phyloP scores from a whole-genome alignment of 2,113 vertebrate genomes.

The Lamprotornis superbus region DNA sequence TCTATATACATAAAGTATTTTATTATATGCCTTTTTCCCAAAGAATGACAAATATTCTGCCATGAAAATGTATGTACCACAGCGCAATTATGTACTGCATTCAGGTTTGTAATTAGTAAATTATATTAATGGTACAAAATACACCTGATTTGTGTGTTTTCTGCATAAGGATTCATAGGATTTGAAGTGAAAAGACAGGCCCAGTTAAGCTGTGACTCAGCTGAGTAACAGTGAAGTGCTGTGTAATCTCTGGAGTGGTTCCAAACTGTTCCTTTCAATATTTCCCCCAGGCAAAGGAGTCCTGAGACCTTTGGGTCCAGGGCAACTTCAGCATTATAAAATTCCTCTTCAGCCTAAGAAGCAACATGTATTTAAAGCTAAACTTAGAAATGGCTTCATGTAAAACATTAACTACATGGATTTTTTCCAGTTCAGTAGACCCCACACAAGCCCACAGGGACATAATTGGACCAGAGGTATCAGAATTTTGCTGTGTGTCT shows the following conservation, averaged over 20 bases:
- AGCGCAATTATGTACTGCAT: constrained; percentile 2
- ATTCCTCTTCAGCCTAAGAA: not conserved
- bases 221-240: not conserved
- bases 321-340: not conserved
- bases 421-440: not conserved
- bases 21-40: not conserved
- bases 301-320: not conserved
- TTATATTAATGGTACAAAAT: constrained; percentile 34
- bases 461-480: fast-evolving
- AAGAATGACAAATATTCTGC: constrained; percentile 8
- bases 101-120: constrained; percentile 46
- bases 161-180: not conserved
- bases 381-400: not conserved
- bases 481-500: not conserved
- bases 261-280: not conserved
- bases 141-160: not conserved
- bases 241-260: not conserved
- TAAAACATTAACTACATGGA: not conserved
- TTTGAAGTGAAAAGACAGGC: not conserved
- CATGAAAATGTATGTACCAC: not conserved
- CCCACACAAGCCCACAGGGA: not conserved
- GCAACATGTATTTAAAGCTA: not conserved
- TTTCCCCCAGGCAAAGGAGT: not conserved
- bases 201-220: not conserved
- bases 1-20: constrained; percentile 52